These are phyloP conservation scores for Phaedon cochleariae DNA, from an alignment of 2,888 invertebrate genomes.

Conservation along the genomic window DNA sequence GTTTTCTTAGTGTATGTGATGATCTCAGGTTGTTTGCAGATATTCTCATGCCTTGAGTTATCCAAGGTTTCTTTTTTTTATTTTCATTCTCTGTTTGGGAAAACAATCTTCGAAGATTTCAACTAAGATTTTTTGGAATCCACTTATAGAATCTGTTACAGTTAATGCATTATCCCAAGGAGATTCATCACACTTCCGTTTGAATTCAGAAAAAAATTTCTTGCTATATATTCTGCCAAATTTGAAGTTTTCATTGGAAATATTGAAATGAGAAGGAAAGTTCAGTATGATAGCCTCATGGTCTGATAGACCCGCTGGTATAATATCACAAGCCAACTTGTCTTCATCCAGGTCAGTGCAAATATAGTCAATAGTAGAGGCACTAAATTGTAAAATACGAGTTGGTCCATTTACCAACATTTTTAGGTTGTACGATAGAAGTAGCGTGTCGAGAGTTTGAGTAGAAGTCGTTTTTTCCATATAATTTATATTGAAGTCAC, in stretches of 20 bases:
- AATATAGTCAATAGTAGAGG: not conserved
- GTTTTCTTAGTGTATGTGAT: not conserved
- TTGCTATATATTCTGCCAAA: not conserved
- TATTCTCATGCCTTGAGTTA: not conserved
- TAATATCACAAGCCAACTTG: too few relatives aligned
- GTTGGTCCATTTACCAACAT: not conserved
- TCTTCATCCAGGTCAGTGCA: too few relatives aligned
- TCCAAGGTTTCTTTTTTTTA: not conserved
- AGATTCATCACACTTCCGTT: not conserved
- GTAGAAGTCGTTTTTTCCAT: not conserved
- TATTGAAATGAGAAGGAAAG: not conserved
- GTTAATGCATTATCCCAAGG: not conserved
- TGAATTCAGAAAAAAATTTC: not conserved
- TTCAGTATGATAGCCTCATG: not conserved
- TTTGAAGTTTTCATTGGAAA: not conserved
- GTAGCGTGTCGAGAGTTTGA: slow-evolving; percentile 3
- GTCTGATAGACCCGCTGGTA: not conserved
- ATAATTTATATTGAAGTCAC: slow-evolving; percentile 6
- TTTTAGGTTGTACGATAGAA: slow-evolving; percentile 1
- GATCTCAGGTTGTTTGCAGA: slow-evolving; percentile 2
- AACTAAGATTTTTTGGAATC: not conserved
- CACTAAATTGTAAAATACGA: not conserved
- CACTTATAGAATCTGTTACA: not conserved
- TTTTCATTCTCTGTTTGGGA: not conserved
- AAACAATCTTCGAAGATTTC: not conserved